Base-by-base conservation (phyloP, 2,797 vertebrate species). In the Acanthurus lineatus region DNA sequence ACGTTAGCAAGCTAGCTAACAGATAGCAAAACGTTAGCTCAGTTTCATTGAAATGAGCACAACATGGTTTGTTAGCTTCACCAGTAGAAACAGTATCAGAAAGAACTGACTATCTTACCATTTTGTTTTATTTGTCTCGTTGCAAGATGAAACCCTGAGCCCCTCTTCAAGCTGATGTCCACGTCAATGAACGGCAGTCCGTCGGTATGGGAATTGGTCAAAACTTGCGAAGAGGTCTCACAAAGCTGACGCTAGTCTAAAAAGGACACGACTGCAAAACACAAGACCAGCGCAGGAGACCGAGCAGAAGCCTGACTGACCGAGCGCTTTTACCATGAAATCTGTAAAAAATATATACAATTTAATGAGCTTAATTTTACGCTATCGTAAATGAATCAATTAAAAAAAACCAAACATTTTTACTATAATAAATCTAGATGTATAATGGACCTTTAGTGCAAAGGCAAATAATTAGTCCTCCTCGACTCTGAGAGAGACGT, bases 221-320 rank as follows among this genome's bases (percentile, higher is more conserved):
- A 78, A 91, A 85, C 79, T 82, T 80, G 32, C 71, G 88, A 84
- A 88, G 82, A 86, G 88, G 81, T 19, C 62, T 16, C 69, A 57
- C 59, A 89, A 73, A 66, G 94, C 91, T 95, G 93, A 96, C 94
- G 95, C 69, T 54, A 12, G 65, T 81, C 90, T 91, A 83, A 92
- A 93, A 96, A 95, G 92, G 95, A 95, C 95, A 96, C 95, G 96
- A 96, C 93, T 89, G 90, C 94, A 85, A 77, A 89, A 67, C 44
- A 54, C 40, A 94, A 87, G 95, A 91, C 94, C 95, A 51, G 17
- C 0, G 1, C 4, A 80, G 85, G 52, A 1, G 75, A 32, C 88
- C 79, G 6, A 51, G 1, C 1, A 49, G 22, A 82, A 42, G 95
- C 96, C 95, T 94, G 93, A 72, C 9, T 12, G 7, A 2, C 9